phyloP scores from a whole-genome alignment of 2,888 invertebrate genomes.

The Bedellia somnulentella region DNA sequence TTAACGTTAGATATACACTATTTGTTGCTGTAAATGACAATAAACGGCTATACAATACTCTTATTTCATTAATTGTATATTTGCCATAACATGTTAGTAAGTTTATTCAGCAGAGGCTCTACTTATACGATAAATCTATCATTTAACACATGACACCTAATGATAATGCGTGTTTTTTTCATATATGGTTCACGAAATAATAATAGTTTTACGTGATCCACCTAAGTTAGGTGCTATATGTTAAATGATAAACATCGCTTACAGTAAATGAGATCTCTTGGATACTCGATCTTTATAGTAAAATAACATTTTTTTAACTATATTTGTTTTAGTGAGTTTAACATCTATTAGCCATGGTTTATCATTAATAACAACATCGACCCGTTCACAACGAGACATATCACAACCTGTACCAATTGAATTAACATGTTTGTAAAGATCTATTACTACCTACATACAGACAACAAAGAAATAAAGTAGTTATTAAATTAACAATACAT shows the following conservation, averaged over 20 bases:
- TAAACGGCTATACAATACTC: constrained; percentile 27
- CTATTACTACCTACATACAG: constrained; percentile 60
- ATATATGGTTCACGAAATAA: too few species aligned
- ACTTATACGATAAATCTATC: too few species aligned
- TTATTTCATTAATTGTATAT: constrained; percentile 48
- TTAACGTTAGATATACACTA: too few species aligned
- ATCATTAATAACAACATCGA: constrained; percentile 60
- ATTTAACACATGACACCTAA: too few species aligned
- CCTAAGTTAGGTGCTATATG: too few species aligned
- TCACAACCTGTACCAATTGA: constrained; percentile 63
- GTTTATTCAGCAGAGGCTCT: too few species aligned
- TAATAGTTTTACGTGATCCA: too few species aligned
- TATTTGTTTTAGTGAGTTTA: constrained; percentile 53
- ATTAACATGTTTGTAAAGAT: constrained; percentile 61
- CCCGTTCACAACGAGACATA: constrained; percentile 60
- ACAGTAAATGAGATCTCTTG: constrained; percentile 24
- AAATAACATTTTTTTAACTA: constrained; percentile 55
- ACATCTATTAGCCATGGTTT: constrained; percentile 58
- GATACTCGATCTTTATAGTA: too few species aligned
- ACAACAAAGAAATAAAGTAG: constrained; percentile 26
- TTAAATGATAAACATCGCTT: not conserved
- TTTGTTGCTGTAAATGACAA: constrained; percentile 17
- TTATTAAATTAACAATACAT: too few species aligned
- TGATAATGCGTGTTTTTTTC: too few species aligned
- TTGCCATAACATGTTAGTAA: too few species aligned